Evolutionary conservation across 2,797 vertebrate genomes (phyloP), one percentile per base, ranked within the genome.

Genomic region (Limnodromus scolopaceus): DNA sequence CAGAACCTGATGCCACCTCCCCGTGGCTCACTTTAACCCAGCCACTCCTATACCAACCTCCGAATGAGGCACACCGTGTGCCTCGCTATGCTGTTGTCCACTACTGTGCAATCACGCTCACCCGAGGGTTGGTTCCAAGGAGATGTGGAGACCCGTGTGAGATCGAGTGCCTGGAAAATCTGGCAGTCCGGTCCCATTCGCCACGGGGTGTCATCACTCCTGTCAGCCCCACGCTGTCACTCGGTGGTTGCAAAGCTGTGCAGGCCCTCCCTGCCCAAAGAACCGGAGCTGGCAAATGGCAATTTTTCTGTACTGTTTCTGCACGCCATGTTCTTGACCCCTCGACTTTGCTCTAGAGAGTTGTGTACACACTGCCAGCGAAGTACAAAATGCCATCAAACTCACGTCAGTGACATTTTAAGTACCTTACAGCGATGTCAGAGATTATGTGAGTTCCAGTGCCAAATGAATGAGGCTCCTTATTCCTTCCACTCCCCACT

Each of bases 401-500:
- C 75, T 87, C 71, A 70, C 4, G 1, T 75, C 77, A 71, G 53
- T 43, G 82, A 77, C 64, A 84, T 55, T 80, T 89, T 53, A 84
- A 89, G 45, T 45, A 92, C 88, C 55, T 76, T 45, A 16, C 0
- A 83, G 48, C 4, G 11, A 63, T 16, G 12, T 34, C 45, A 70
- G 80, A 76, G 74, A 80, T 72, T 57, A 68, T 10, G 14, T 13
- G 69, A 82, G 74, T 60, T 87, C 25, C 55, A 19, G 32, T 51
- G 38, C 53, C 83, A 83, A 39, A 17, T 32, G 76, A 95, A 91
- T 24, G 75, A 91, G 57, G 43, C 18, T 87, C 79, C 60, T 68
- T 46, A 53, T 46, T 79, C 41, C 27, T 74, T 74, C 60, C 84
- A 89, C 64, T 64, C 32, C 43, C 55, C 32, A 16, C 43, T 30